Percentiles rank a stretch among this genome's conserved stretches.
These are phyloP conservation scores for Micrasema minimum DNA, from an alignment of 1,140 invertebrate genomes.

Conservation along the genomic window DNA sequence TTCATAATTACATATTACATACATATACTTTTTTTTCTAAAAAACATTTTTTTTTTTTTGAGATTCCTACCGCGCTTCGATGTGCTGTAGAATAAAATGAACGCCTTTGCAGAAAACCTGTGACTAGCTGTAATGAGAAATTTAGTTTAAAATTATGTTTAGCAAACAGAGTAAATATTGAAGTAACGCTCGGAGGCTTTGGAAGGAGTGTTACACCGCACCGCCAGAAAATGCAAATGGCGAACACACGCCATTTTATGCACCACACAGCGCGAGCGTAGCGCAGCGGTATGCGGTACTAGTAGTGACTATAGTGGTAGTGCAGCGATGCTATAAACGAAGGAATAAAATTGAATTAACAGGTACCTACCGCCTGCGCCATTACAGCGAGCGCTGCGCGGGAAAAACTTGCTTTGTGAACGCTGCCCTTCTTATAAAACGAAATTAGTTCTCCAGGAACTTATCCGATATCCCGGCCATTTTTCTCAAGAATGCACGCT, in stretches of 20 bases:
- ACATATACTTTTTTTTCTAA: too few relatives aligned
- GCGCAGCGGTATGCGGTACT: too few relatives aligned
- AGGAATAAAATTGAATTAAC: slow-evolving; percentile 45
- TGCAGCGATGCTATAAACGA: slow-evolving; percentile 36
- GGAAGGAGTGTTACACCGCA: slow-evolving; percentile 1
- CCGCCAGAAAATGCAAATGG: slow-evolving; percentile 25
- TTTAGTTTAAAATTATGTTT: too few relatives aligned
- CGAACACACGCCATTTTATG: slow-evolving; percentile 16
- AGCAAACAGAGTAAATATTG: slow-evolving; percentile 11
- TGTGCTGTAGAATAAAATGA: too few relatives aligned
- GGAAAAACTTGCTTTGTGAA: slow-evolving; percentile 45
- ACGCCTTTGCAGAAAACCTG: too few relatives aligned
- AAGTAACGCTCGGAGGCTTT: not conserved
- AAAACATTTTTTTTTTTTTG: too few relatives aligned
- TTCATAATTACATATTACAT: too few relatives aligned
- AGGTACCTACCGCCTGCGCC: slow-evolving; percentile 24
- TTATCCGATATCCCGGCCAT: slow-evolving; percentile 39
- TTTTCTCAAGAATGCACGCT: slow-evolving; percentile 33
- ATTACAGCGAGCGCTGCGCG: slow-evolving; percentile 28
- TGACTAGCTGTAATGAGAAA: too few relatives aligned
- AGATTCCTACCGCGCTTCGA: too few relatives aligned
- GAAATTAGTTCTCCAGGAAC: slow-evolving; percentile 46
- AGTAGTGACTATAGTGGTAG: too few relatives aligned
- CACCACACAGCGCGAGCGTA: slow-evolving; percentile 4
- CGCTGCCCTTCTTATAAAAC: slow-evolving; percentile 23